Base-by-base conservation (phyloP, 1,140 invertebrate species). In the Telenomus remus region DNA sequence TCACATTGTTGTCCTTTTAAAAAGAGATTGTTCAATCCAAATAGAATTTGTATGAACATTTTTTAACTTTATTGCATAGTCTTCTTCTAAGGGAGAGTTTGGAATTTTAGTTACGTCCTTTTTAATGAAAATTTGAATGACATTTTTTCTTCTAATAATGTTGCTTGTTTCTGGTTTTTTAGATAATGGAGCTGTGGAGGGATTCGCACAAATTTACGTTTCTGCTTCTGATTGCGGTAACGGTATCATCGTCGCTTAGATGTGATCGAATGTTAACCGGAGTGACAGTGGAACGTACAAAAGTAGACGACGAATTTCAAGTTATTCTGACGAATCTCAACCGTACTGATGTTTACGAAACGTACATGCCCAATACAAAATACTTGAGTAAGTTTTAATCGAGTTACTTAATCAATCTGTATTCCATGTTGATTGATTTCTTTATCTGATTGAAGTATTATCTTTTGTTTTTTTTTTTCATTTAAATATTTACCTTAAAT, bases 361-460 rank as follows among this genome's bases (percentile, higher is more conserved):
- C 57, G 9, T 88, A 83, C 27, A 85, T 87, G 83, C 86, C 87
- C 1, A 84, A 82, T 16, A 85, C 82, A 11, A 81, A 81, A 69
- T 88, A 88, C 47, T 81, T 78, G 27, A 80, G 87, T 87, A 65
- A 56, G 68, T 72, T 13, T 7, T 10, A 48, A 48, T 48, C 9
- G 2, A 39, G 5, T 35, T 11, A 39, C 9, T 9, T 11, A 39
- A 2, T 39, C 34, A n/a, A 39, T 39, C 9, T 1, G 3, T 39
- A 27, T 27, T 27, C 19, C 19, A 27, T 27, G 1, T 27, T 6
- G 6, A 27, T 27, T 27, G 1, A 1, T 27, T 27, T 27, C 19
- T 6, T n/a, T 27, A 27, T 3, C 19, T 6, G 19, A 27, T n/a
- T n/a, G 19, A 27, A 27, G 6, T 27, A 6, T 27, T 27, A 3